phyloP scores from a whole-genome alignment of 2,113 vertebrate species.

The Enhydra lutris region DNA sequence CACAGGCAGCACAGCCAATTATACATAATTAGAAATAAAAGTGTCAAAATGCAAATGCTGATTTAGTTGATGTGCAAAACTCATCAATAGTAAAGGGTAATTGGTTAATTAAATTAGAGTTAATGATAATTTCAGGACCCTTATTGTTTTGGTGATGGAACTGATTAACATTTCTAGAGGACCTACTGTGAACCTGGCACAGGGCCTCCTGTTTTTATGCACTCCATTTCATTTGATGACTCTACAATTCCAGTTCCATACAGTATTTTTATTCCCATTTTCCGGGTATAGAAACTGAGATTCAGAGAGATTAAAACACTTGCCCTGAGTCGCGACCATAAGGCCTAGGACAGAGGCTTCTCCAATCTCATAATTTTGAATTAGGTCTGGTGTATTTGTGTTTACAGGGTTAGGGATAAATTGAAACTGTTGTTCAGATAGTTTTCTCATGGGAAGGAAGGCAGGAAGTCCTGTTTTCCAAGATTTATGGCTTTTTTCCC shows the following conservation, averaged over 20 bases:
- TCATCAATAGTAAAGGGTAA: constrained; percentile 58
- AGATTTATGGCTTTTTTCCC: constrained; percentile 49
- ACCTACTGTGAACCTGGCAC: background rate
- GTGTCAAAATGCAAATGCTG: constrained; percentile 56
- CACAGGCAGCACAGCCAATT: constrained; percentile 10
- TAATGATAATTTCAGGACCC: background rate
- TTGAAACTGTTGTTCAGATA: constrained; percentile 19
- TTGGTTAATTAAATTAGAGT: constrained; percentile 50
- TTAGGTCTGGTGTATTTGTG: background rate
- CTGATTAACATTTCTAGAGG: background rate
- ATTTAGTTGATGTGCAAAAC: constrained; percentile 46
- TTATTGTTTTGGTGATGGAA: background rate
- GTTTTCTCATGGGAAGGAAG: constrained; percentile 68
- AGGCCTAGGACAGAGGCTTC: background rate
- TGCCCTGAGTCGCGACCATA: background rate
- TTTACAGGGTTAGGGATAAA: background rate
- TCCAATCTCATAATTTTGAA: background rate
- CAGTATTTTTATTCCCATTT: background rate
- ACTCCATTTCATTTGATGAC: background rate
- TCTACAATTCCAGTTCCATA: background rate
- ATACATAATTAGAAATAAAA: constrained; percentile 47
- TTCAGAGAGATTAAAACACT: background rate
- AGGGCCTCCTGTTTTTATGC: background rate
- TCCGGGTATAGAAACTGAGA: background rate
- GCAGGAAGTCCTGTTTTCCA: constrained; percentile 45